A percentile compares a stretch with the other conserved stretches of the same genome.
These are phyloP conservation scores for Coregonus ussuriensis DNA, from an alignment of 2,797 vertebrate species.

Conservation along the genomic window DNA sequence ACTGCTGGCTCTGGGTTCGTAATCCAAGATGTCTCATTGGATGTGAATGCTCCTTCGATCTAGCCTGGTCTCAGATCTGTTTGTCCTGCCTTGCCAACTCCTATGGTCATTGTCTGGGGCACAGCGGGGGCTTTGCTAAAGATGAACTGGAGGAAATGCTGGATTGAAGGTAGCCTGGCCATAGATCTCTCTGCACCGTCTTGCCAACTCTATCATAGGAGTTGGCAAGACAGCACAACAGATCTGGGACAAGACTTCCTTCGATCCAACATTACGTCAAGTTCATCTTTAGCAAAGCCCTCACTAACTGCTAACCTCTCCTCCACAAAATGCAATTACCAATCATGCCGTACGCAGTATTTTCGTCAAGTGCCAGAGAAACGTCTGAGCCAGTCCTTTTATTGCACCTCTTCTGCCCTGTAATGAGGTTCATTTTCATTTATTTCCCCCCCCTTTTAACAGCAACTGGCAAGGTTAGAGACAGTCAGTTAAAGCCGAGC, in stretches of 20 bases:
- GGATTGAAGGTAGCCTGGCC: not conserved
- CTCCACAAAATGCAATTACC: conserved; percentile 9
- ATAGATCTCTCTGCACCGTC: not conserved
- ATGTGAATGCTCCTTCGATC: not conserved
- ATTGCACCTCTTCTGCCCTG: conserved; percentile 56
- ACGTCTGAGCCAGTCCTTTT: conserved; percentile 1
- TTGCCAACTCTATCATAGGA: not conserved
- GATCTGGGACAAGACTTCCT: not conserved
- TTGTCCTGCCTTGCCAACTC: not conserved
- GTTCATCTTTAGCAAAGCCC: not conserved
- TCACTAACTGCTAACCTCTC: not conserved
- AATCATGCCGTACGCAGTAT: conserved; percentile 7
- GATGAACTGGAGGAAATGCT: not conserved
- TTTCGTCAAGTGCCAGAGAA: conserved; percentile 30
- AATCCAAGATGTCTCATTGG: not conserved
- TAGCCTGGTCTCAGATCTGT: not conserved
- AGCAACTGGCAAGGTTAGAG: conserved; percentile 74
- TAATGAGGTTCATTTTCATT: conserved; percentile 68
- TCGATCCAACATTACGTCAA: not conserved
- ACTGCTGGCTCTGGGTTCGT: conserved; percentile 21
- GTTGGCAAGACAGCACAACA: not conserved
- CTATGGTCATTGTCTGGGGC: too few species aligned
- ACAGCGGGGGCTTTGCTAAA: not conserved
- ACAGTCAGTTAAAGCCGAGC: conserved; percentile 29
- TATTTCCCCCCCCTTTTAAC: conserved; percentile 65